Evolutionary conservation across 2,888 invertebrate genomes (phyloP), one percentile per base, ranked within the genome.

Genomic region (Timema cristinae): DNA sequence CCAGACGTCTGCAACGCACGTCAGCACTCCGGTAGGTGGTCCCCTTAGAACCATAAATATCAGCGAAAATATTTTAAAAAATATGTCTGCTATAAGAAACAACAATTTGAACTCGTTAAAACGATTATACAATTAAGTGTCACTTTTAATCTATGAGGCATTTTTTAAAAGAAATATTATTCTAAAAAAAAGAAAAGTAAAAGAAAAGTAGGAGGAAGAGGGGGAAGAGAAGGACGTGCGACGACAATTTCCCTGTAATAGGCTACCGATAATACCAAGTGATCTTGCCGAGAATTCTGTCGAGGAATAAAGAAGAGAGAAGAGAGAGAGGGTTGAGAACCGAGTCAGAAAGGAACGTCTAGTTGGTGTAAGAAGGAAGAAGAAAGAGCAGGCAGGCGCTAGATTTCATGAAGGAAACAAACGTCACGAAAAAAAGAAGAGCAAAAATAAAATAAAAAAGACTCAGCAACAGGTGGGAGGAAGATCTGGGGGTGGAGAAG

Each of bases 361-460:
- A 32, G 32, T 32, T 32, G 32, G 32, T 32, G 32, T 32, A 32
- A 47, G 47, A 63, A 63, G 63, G 63, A 63, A 13, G 32, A n/a
- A 49, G 67, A n/a, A 50, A 67, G 50, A 67, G 9, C 48, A 32
- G n/a, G 50, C 67, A 10, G n/a, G 51, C 67, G 67, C 52, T 47
- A 63, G 63, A 63, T 32, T 63, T 63, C 63, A 63, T 63, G 63
- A 63, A 63, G 63, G 63, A 48, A 63, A 63, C 63, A 63, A 63
- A 63, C 16, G 63, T 63, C 63, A 63, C 68, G 16, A 47, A 32
- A 54, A 50, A 48, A 48, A 32, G 68, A 47, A 50, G 54, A 47
- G 32, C 10, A 11, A 49, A 48, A 68, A 54, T 16, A 68, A 68
- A 47, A 50, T 13, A 54, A 13, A 68, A 52, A 13, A 48, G 47